phyloP scores from a whole-genome alignment of 2,797 vertebrate genomes.

The Perodicticus potto region DNA sequence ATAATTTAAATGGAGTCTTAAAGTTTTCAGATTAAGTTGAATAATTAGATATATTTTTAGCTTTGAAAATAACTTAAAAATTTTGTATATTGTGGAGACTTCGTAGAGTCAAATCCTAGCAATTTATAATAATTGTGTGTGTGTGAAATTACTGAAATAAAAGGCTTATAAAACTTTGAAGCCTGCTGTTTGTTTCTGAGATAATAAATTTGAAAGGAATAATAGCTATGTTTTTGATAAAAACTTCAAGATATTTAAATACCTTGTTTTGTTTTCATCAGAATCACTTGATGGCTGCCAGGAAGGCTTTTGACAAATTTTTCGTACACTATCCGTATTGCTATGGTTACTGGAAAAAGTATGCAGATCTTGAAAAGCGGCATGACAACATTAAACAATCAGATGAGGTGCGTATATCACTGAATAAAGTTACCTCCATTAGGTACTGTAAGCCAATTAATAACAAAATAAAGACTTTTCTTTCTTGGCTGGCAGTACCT shows the following conservation, averaged over 20 bases:
- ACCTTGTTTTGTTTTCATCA: constrained; percentile 84
- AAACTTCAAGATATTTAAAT: constrained; percentile 58
- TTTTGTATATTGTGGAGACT: not conserved
- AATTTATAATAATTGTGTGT: not conserved
- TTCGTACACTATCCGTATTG: constrained; percentile 98
- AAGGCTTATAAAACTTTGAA: constrained; percentile 51
- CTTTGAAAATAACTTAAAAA: constrained; percentile 23
- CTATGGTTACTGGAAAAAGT: constrained; percentile 99
- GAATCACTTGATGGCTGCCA: constrained; percentile 94
- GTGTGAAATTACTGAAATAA: constrained; percentile 32
- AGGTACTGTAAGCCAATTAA: constrained; percentile 88
- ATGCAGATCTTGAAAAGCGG: constrained; percentile 97
- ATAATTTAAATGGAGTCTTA: constrained; percentile 5
- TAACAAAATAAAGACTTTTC: constrained; percentile 80
- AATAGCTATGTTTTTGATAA: constrained; percentile 32
- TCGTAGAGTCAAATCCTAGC: not conserved
- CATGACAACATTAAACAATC: constrained; percentile 94
- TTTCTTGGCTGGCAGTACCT: constrained; percentile 89
- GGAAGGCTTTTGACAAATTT: constrained; percentile 96
- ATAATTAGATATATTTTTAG: constrained; percentile 51
- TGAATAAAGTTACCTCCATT: constrained; percentile 75
- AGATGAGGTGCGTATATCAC: constrained; percentile 94
- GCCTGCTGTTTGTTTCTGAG: not conserved
- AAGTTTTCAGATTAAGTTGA: constrained; percentile 62
- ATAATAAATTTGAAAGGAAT: constrained; percentile 5